Evolutionary conservation across 2,113 vertebrate species (phyloP), one percentile per base, ranked within the genome.

Genomic region (Jaculus jaculus): DNA sequence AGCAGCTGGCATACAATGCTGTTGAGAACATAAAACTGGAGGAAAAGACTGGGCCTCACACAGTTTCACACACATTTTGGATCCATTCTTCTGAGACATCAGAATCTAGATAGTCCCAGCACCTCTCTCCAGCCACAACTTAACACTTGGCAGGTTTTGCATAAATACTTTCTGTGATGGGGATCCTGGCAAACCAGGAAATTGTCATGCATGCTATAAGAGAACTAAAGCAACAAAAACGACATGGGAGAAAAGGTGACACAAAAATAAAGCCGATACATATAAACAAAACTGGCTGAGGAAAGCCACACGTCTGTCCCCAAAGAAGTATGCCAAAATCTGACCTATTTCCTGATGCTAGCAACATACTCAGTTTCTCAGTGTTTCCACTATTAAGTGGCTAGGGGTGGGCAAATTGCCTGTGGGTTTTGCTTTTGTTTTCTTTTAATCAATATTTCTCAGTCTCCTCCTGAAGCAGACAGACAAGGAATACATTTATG

Each of bases 151-250:
- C 85, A 95, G 72, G 60, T 87, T 84, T 10, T 87, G 13, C 73
- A 78, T n/a, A 71, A 89, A 71, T 74, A 69, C 73, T 90, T 93
- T 92, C 78, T 37, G 60, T 71, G 63, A 84, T 60, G 65, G 65
- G 80, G 58, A 65, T 87, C 75, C 71, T 94, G 78, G 71, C 51
- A 95, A 90, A 96, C 47, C 26, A 78, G n/a, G 20, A 78, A 85
- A 84, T 4, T 78, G 24, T 78, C 91, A 95, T 7, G 69, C 58
- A 34, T 20, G 87, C 17, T 18, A 86, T 23, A 74, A 42, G 51
- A 89, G 10, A 69, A 8, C 39, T 71, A 93, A 72, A 69, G 23
- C 18, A 61, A 80, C 13, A 85, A 83, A 93, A 84, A 58, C 32
- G 16, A 24, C n/a, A 47, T 15, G 24, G 54, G 20, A 89, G 3